Base-by-base conservation (phyloP, 2,113 vertebrate genomes). In the Alexandromys fortis region DNA sequence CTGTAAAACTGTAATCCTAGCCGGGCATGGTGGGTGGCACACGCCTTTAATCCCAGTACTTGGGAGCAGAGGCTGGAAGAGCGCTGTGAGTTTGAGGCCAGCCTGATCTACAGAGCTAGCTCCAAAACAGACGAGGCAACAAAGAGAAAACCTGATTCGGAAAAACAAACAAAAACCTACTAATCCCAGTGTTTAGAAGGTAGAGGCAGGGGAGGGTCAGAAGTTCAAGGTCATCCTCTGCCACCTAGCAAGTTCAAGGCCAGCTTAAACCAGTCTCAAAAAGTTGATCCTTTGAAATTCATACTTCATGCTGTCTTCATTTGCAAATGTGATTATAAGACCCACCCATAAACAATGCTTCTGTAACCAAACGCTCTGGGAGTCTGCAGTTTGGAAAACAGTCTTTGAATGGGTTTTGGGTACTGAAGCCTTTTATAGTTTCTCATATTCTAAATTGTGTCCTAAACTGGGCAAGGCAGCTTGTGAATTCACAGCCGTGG, bases 391-490 rank as follows among this genome's bases (percentile, higher is more conserved):
- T 94, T 92, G 33, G 12, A 35, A 88, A 35, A 19, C 7, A 85
- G 7, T 3, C 26, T 38, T 70, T 83, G 49, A 35, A n/a, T 65
- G 42, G 77, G 14, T 45, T 92, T 82, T 73, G 86, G 33, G 49
- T 70, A 88, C 45, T 49, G 30, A 55, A 90, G 26, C 5, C 9
- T 96, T 90, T 30, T 68, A 0, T 85, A 83, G 88, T 87, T 78
- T 83, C 90, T 91, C 78, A 8, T 26, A 58, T 94, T 79, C 86
- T 73, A 85, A 88, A 78, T 73, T 92, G 24, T 92, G 21, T 86
- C 73, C n/a, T 55, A 81, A 81, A 81, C 33, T n/a, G 49, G 30
- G 4, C 49, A n/a, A 81, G 52, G 9, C 24, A 22, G 49, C n/a
- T 12, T 81, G 52, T 81, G 49, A n/a, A 55, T 16, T 81, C 52